Conservation (phyloP, 2,797 vertebrate genomes). For the Podarcis siculus region DNA sequence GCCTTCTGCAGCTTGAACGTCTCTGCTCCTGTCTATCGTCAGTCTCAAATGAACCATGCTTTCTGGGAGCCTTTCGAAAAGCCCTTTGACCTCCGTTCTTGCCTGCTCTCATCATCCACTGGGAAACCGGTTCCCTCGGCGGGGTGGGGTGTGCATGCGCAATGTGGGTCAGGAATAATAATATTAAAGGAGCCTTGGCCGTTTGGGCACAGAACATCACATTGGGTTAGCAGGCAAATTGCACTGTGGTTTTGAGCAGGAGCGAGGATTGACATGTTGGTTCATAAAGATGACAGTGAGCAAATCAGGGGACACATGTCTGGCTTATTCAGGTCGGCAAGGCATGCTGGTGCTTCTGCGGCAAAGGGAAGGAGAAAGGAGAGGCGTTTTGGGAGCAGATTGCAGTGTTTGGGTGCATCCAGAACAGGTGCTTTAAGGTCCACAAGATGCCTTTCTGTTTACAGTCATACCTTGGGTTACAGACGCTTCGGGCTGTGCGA, state of each 20-base stretch:
- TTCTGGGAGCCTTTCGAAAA: not conserved
- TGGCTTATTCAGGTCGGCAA: not conserved
- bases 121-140: not conserved
- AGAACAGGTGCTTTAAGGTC: not conserved
- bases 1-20: not conserved
- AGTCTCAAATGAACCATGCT: not conserved
- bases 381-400: not conserved
- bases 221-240: slow-evolving; percentile 3
- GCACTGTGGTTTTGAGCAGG: not conserved
- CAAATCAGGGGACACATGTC: not conserved
- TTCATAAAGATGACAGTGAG: slow-evolving; percentile 17
- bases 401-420: not conserved
- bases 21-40: not conserved
- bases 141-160: too few species aligned
- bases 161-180: not conserved
- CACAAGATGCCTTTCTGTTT: not conserved
- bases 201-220: not conserved
- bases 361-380: not conserved
- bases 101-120: not conserved
- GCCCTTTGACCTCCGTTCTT: not conserved
- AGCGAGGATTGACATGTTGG: slow-evolving; percentile 2
- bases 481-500: too few species aligned
- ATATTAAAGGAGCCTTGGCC: not conserved
- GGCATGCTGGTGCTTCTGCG: not conserved
- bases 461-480: too few species aligned